Conservation (phyloP, 64 coral and sea anemone genomes). For the Acropora yongei region DNA sequence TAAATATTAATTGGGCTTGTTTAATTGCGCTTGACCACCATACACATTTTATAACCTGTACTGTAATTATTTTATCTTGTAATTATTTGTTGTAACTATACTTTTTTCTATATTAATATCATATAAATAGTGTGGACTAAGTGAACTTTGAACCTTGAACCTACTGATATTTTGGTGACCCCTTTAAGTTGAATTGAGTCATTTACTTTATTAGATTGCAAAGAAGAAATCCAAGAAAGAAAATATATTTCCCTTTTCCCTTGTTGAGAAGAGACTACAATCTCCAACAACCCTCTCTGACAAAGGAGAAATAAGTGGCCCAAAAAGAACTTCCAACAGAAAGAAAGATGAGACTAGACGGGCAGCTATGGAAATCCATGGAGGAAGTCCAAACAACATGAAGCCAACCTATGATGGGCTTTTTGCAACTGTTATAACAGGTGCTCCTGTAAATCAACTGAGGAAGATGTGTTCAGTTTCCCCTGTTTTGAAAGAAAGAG, state of each 20-base stretch:
- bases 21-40: neutral
- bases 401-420: constrained; percentile 52
- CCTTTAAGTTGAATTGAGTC: constrained; percentile 13
- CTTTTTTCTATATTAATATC: no score
- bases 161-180: neutral
- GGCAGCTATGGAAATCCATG: constrained; percentile 50
- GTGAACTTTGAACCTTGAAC: no score
- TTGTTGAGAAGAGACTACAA: constrained; percentile 40
- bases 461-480: constrained; percentile 1
- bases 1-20: constrained; percentile 8
- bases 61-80: no score
- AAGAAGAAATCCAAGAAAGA: constrained; percentile 20
- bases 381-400: constrained; percentile 24
- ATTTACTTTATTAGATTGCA: constrained; percentile 19
- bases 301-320: constrained; percentile 40
- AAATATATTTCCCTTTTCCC: constrained; percentile 17
- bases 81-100: no score
- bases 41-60: no score
- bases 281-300: constrained; percentile 46
- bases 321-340: constrained; percentile 33
- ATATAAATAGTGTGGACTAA: no score
- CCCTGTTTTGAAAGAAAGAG: constrained; percentile 16
- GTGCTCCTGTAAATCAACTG: neutral
- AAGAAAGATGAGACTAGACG: constrained; percentile 43
- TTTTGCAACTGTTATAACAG: constrained; percentile 49